These are phyloP conservation scores for Diabrotica balteata DNA, from an alignment of 2,888 invertebrate genomes.

Conservation along the genomic window DNA sequence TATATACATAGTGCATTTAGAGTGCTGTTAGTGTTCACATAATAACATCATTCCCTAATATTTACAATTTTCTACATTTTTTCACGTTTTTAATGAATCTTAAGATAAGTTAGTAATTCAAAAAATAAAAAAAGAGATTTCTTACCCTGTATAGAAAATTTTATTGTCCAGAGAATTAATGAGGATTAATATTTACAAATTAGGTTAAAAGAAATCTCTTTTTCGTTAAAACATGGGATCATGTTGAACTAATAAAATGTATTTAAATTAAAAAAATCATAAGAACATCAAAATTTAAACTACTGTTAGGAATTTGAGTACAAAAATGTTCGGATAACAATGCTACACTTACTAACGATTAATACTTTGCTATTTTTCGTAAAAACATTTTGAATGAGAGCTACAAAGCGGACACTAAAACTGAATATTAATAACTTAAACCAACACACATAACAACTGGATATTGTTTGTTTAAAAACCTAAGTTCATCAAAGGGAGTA, in stretches of 20 bases:
- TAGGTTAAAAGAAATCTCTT: constrained; percentile 33
- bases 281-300: constrained; percentile 15
- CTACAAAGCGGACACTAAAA: constrained; percentile 34
- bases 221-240: constrained; percentile 11
- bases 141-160: constrained; percentile 34
- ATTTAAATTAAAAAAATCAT: not conserved
- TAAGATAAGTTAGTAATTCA: constrained; percentile 17
- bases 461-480: too few species aligned
- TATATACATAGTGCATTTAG: constrained; percentile 48
- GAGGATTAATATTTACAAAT: constrained; percentile 21
- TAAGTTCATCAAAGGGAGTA: too few species aligned
- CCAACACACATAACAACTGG: constrained; percentile 5
- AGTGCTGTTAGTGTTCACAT: constrained; percentile 43
- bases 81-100: constrained; percentile 29
- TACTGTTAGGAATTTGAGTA: constrained; percentile 9
- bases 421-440: constrained; percentile 19
- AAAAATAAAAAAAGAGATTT: constrained; percentile 41
- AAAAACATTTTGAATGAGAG: constrained; percentile 17
- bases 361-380: constrained; percentile 20
- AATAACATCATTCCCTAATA: constrained; percentile 38
- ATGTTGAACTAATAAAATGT: constrained; percentile 4
- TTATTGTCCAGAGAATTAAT: constrained; percentile 38
- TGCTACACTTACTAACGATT: constrained; percentile 25
- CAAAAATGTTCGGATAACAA: constrained; percentile 29
- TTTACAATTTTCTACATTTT: constrained; percentile 36